Evolutionary conservation across 1,140 invertebrate genomes (phyloP), one percentile per base, ranked within the genome.

Genomic region (Calliopsis andreniformis): DNA sequence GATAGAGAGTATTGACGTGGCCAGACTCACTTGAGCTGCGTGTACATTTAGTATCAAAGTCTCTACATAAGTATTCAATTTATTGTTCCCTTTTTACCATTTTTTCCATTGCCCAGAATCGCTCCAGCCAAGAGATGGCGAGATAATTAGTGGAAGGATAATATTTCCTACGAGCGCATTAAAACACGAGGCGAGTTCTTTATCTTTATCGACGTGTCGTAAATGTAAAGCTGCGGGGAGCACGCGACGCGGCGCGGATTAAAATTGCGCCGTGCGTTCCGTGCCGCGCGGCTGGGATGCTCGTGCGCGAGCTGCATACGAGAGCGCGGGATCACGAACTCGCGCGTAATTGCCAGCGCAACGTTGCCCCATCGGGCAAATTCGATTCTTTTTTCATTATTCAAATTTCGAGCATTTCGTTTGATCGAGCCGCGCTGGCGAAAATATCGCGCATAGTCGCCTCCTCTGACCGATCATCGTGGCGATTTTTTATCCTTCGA

Each of bases 371-470:
- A 12, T 3, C 71, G 20, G 45, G 55, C 16, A 51, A 55, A 67
- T 75, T 56, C 71, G 71, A 75, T 75, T 75, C 30, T 64, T 75
- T 75, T 75, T 75, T 58, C 51, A 75, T 75, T 75, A 67, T 75
- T 75, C 71, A 67, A 45, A 75, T 67, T 67, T 43, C 39, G 28
- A 8, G 30, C 20, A 14, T n/a, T n/a, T 14, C 7, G 68, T 7
- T 16, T 18, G 43, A 55, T 64, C 70, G 35, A 35, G 14, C 20
- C 59, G 70, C 12, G 23, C 49, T 8, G n/a, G 8, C 16, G 63
- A 72, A 72, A 16, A 39, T 30, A 55, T 4, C 12, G n/a, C 23
- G 39, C 0, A 20, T 28, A 18, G 16, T 16, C 25, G n/a, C 25
- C 7, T 30, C 18, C 5, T 28, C 8, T 5, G 8, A 3, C 20